These are phyloP conservation scores for Dasypolia templi DNA, from an alignment of 2,888 invertebrate species.

Conservation along the genomic window DNA sequence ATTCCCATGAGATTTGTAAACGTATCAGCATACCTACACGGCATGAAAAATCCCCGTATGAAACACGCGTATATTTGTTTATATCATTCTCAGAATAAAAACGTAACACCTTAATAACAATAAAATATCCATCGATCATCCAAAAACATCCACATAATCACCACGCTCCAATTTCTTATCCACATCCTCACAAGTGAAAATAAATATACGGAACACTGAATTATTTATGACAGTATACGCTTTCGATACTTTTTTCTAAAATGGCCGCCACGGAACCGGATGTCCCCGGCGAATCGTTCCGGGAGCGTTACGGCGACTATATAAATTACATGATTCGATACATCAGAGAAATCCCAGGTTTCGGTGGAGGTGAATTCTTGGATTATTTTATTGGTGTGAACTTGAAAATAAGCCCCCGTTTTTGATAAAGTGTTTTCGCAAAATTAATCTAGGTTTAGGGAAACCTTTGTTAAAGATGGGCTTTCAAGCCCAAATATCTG, in stretches of 20 bases:
- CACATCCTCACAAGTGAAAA: slow-evolving; percentile 62
- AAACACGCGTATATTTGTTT: slow-evolving; percentile 28
- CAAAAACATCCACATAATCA: slow-evolving; percentile 52
- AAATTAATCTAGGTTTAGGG: slow-evolving; percentile 45
- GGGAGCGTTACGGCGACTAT: slow-evolving; percentile 63
- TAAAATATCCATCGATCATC: slow-evolving; percentile 52
- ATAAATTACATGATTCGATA: slow-evolving; percentile 63
- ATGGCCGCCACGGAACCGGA: slow-evolving; percentile 69
- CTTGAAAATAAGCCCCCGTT: slow-evolving; percentile 26
- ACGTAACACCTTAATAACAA: slow-evolving; percentile 46
- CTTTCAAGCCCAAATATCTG: too few relatives aligned
- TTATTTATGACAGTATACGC: slow-evolving; percentile 66
- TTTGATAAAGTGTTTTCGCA: slow-evolving; percentile 41
- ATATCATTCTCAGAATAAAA: slow-evolving; percentile 22
- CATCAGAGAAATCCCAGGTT: slow-evolving; percentile 56
- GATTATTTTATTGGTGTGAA: slow-evolving; percentile 35
- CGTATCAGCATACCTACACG: not conserved
- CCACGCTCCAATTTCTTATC: slow-evolving; percentile 52
- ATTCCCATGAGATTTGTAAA: slow-evolving; percentile 8
- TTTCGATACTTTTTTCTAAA: slow-evolving; percentile 68
- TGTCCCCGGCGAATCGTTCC: slow-evolving; percentile 71
- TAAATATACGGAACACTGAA: slow-evolving; percentile 69
- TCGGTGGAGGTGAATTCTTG: slow-evolving; percentile 9
- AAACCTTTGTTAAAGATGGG: slow-evolving; percentile 20
- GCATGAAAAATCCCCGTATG: not conserved